Evolutionary conservation across 2,888 invertebrate species (phyloP), one percentile per base, ranked within the genome.

Genomic region (Thelaira solivaga): DNA sequence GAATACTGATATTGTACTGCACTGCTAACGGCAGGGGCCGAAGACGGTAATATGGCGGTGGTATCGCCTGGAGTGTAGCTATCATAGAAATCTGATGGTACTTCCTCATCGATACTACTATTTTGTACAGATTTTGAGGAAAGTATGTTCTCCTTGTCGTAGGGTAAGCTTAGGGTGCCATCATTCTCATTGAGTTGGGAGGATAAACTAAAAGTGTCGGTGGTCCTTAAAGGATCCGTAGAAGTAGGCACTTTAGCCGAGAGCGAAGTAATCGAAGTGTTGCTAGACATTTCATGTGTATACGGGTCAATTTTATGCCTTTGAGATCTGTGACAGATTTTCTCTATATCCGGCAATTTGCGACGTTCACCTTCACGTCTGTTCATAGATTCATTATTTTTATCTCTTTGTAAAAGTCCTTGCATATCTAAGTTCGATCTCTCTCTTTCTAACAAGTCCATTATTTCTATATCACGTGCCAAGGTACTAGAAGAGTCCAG

Each of bases 391-490:
- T 86, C 88, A 36, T 85, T 84, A 16, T 84, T 83, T 76, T 85
- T 83, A 36, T 89, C 89, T 2, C 85, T 84, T 67, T 85, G 86
- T 45, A 89, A 82, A 83, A 88, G 87, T 20, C 89, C 88, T 72
- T 88, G 88, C 47, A 89, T 86, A 72, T 89, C 88, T 85, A 88
- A 86, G 81, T 87, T 89, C 2, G 78, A 78, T 47, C 89, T 86
- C 78, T 89, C 89, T n/a, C 89, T 86, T 65, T 89, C 89, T 22
- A 89, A 74, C 76, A 88, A 81, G 81, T 89, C 89, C 67, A 89
- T 89, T 3, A 89, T 89, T 82, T 89, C 89, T 76, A 89, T 45
- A 75, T 89, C 89, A 2, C 88, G 84, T n/a, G 88, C 88, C 74
- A 89, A 59, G 3, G 89, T 89, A 81, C 87, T 88, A 0, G 87